Conservation (phyloP, 1,140 invertebrate species). For the Lethrus apterus region DNA sequence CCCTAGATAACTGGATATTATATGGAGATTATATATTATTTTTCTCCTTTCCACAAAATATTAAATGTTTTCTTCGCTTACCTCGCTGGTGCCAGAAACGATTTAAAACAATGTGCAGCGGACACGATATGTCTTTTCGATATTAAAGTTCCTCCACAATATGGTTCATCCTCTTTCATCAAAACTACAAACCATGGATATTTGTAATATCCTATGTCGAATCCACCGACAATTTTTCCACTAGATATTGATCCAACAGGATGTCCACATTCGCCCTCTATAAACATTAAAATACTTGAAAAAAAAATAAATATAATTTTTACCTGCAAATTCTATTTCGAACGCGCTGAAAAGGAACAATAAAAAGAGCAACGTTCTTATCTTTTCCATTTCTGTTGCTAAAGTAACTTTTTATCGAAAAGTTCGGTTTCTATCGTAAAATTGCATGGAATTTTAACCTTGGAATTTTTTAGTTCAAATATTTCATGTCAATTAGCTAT, state of each 20-base stretch:
- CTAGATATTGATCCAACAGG: background rate
- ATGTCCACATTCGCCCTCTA: background rate
- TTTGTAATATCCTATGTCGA: constrained; percentile 35
- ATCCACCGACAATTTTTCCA: constrained; percentile 30
- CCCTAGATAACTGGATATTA: too few species aligned
- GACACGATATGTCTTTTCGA: constrained; percentile 26
- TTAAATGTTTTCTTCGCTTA: too few species aligned
- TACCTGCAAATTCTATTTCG: background rate
- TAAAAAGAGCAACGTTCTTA: background rate
- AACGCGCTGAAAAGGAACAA: background rate
- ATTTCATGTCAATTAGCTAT: too few species aligned
- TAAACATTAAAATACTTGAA: background rate
- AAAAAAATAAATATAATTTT: background rate
- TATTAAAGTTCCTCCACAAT: constrained; percentile 34
- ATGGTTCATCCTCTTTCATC: constrained; percentile 20
- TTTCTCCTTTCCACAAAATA: background rate
- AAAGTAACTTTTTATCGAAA: background rate
- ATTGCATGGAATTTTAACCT: too few species aligned
- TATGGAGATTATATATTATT: too few species aligned
- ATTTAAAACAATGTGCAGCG: constrained; percentile 36
- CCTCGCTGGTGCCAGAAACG: constrained; percentile 17
- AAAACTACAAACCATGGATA: constrained; percentile 38
- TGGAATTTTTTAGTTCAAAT: too few species aligned
- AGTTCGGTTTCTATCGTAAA: too few species aligned
- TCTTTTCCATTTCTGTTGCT: background rate